Evolutionary conservation across 2,888 invertebrate genomes (phyloP).

Genomic region (Cordilura impudica): DNA sequence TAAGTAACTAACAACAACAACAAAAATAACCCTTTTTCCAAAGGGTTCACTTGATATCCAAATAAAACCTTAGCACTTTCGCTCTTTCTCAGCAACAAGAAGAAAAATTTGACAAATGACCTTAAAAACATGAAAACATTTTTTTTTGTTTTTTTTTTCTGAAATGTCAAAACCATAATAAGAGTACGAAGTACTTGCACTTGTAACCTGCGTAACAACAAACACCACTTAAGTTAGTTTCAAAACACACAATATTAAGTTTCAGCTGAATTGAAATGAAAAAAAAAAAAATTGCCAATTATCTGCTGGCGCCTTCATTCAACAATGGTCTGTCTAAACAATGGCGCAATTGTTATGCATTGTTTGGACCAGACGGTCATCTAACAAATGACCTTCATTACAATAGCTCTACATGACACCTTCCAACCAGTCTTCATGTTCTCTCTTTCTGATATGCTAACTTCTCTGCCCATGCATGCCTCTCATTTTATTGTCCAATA

Average conservation of each 20-base stretch:
- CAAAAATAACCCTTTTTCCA: neutral
- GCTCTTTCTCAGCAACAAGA: neutral
- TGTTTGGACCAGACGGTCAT: slow-evolving; percentile 48
- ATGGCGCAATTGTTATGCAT: slow-evolving; percentile 63
- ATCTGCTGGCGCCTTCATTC: slow-evolving; percentile 70
- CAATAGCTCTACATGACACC: slow-evolving; percentile 57
- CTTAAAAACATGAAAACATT: neutral
- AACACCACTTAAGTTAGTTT: neutral
- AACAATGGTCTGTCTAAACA: slow-evolving; percentile 58
- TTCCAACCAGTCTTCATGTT: neutral
- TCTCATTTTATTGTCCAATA: neutral
- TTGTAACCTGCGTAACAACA: neutral
- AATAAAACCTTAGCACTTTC: neutral
- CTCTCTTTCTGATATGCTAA: too few relatives aligned
- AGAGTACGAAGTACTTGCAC: neutral
- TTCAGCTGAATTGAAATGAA: neutral
- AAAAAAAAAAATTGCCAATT: slow-evolving; percentile 67
- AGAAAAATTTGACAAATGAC: neutral
- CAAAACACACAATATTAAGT: neutral
- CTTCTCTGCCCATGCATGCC: neutral
- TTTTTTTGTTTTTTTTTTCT: neutral
- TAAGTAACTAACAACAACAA: too few relatives aligned
- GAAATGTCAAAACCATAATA: neutral
- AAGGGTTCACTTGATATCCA: neutral
- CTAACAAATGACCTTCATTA: slow-evolving; percentile 41